phyloP scores from a whole-genome alignment of 2,888 invertebrate species.

The Danaus chrysippus region DNA sequence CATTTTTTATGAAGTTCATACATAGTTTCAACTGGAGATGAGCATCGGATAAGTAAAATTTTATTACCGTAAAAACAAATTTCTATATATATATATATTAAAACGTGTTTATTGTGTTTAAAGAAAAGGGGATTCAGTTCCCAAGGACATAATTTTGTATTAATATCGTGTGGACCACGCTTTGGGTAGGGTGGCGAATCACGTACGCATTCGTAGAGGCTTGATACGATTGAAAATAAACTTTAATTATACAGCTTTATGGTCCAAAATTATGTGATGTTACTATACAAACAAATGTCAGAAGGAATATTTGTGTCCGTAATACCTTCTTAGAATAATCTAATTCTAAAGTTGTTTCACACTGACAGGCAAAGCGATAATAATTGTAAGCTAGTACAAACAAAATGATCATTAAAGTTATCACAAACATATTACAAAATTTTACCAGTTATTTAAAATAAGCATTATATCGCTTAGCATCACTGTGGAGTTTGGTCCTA shows the following conservation, averaged over 20 bases:
- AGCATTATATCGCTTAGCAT: slow-evolving; percentile 43
- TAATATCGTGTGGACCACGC: slow-evolving; percentile 43
- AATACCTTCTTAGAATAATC: slow-evolving; percentile 38
- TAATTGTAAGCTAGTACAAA: not conserved
- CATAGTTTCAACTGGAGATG: slow-evolving; percentile 17
- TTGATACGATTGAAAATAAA: slow-evolving; percentile 14
- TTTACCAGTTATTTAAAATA: not conserved
- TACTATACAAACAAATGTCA: slow-evolving; percentile 39
- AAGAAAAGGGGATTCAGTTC: slow-evolving; percentile 53
- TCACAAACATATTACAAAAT: not conserved
- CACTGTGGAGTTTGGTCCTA: slow-evolving; percentile 22
- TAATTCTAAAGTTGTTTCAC: slow-evolving; percentile 22
- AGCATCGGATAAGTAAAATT: slow-evolving; percentile 33
- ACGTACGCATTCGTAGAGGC: slow-evolving; percentile 39
- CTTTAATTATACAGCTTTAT: slow-evolving; percentile 23
- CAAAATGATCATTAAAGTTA: no score
- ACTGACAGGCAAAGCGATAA: slow-evolving; percentile 10
- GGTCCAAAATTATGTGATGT: slow-evolving; percentile 12
- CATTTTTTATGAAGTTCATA: slow-evolving; percentile 11
- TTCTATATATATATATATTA: slow-evolving; percentile 48
- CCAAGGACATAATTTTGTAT: slow-evolving; percentile 66
- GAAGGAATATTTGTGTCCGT: slow-evolving; percentile 37
- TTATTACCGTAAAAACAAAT: slow-evolving; percentile 49
- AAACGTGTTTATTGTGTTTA: slow-evolving; percentile 53
- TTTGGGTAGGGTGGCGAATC: slow-evolving; percentile 48